Conservation (phyloP, 2,888 invertebrate species). For the Polietes domitor region DNA sequence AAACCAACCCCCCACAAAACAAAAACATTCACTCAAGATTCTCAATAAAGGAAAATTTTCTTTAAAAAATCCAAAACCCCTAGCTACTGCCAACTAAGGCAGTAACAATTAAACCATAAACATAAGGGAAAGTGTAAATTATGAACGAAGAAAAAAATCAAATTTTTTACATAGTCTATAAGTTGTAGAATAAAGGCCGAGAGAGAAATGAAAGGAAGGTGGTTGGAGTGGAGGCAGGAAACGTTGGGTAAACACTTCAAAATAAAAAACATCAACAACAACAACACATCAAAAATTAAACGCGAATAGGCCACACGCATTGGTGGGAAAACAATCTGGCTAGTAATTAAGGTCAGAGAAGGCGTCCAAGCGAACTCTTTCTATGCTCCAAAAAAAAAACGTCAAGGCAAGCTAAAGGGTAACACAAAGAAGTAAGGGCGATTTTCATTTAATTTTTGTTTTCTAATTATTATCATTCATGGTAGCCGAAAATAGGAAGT, state of each 20-base stretch:
- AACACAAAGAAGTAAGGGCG: no score
- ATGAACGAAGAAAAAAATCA: constrained; percentile 10
- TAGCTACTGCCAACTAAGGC: constrained; percentile 19
- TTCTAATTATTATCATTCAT: no score
- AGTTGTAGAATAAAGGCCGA: background rate
- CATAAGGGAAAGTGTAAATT: constrained; percentile 37
- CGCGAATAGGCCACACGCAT: constrained; percentile 45
- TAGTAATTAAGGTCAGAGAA: constrained; percentile 14
- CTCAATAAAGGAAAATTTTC: constrained; percentile 30
- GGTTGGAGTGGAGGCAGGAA: background rate
- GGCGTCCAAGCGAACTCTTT: background rate
- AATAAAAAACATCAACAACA: background rate
- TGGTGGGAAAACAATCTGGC: background rate
- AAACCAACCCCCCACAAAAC: constrained; percentile 8
- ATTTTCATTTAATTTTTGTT: no score
- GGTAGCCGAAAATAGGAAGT: no score
- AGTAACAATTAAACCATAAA: constrained; percentile 28
- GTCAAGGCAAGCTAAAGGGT: background rate
- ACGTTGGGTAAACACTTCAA: background rate
- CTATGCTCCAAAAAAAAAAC: background rate
- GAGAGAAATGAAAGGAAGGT: background rate
- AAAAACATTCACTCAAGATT: constrained; percentile 37
- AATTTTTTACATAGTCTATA: constrained; percentile 31
- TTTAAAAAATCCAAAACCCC: constrained; percentile 18
- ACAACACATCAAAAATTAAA: constrained; percentile 34